These are phyloP conservation scores for Neosilurus mollespiculum DNA, from an alignment of 2,797 vertebrate species.

Conservation along the genomic window DNA sequence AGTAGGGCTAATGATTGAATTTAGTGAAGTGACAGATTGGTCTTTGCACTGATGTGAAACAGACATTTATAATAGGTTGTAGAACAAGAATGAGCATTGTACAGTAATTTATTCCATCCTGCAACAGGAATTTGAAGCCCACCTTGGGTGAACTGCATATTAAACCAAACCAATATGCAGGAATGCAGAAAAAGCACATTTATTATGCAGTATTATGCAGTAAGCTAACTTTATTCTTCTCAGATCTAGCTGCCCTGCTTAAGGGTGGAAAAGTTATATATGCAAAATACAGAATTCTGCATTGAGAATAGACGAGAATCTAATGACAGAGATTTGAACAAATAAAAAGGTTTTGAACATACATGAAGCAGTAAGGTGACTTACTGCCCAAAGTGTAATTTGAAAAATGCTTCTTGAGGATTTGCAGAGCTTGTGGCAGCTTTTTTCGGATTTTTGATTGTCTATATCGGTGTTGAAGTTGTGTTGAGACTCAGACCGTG, in stretches of 20 bases:
- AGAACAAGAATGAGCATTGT: not conserved
- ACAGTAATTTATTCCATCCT: conserved; percentile 31
- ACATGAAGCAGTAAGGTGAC: too few species aligned
- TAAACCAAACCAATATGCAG: conserved; percentile 20
- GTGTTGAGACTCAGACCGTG: conserved; percentile 2
- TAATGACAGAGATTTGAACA: not conserved
- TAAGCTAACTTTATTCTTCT: not conserved
- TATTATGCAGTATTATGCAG: conserved; percentile 22
- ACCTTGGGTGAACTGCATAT: conserved; percentile 37
- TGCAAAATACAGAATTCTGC: not conserved
- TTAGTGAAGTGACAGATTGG: not conserved
- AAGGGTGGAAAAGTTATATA: not conserved
- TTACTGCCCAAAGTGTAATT: not conserved
- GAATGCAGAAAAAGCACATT: not conserved
- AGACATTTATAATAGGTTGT: conserved; percentile 41
- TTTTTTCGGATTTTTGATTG: not conserved
- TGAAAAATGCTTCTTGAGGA: not conserved
- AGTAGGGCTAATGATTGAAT: not conserved
- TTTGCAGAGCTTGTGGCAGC: not conserved
- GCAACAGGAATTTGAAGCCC: conserved; percentile 43
- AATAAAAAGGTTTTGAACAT: not conserved
- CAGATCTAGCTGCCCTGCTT: not conserved
- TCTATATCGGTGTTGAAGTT: not conserved
- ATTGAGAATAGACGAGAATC: not conserved
- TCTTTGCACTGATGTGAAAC: not conserved